These are phyloP conservation scores for Nyctibius bracteatus DNA, from an alignment of 2,113 vertebrate species.

Conservation along the genomic window DNA sequence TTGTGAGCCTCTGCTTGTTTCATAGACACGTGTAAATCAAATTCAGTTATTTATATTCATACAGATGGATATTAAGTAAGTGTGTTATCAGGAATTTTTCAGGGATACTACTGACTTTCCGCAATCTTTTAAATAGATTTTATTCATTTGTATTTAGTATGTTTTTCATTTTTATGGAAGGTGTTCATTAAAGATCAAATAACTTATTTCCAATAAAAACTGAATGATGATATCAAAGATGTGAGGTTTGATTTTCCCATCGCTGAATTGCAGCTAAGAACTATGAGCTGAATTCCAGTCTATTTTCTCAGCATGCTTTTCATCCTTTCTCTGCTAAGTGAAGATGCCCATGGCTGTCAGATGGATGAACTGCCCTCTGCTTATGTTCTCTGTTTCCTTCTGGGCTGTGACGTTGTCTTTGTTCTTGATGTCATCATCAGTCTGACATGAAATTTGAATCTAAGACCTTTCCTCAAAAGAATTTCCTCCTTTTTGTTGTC, in stretches of 20 bases:
- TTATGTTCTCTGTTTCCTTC: background rate
- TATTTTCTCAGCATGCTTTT: background rate
- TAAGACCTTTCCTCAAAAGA: background rate
- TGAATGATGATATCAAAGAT: background rate
- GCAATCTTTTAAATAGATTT: background rate
- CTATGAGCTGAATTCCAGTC: background rate
- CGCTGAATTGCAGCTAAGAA: background rate
- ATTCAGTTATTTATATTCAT: background rate
- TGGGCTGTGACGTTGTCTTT: background rate
- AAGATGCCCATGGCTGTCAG: background rate
- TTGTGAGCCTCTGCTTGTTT: background rate
- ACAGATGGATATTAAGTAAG: background rate
- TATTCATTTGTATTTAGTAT: background rate
- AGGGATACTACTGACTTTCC: background rate
- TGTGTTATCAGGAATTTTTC: background rate
- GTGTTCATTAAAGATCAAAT: background rate
- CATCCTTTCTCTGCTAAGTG: background rate
- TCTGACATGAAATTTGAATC: background rate
- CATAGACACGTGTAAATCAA: background rate
- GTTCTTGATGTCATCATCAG: background rate
- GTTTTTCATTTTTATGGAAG: background rate
- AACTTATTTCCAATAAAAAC: background rate
- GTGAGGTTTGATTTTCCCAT: background rate
- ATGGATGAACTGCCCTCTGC: background rate
- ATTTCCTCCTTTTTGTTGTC: background rate